Conservation (phyloP, 2,113 vertebrate genomes). For the rat (Rattus norvegicus) region GRCr8 NC_086027.1:106044501-106045000, state of each 20-base stretch:
- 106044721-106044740: constrained; percentile 34
- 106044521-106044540: not conserved
- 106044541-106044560: not conserved
- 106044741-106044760: constrained; percentile 3
- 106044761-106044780: constrained; percentile 2
- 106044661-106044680: not conserved
- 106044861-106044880: not conserved
- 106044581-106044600: not conserved
- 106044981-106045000: not conserved
- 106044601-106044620: not conserved
- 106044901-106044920: not conserved
- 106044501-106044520: not conserved
- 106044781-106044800: not conserved
- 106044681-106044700: not conserved
- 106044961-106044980: not conserved
- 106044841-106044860: not conserved
- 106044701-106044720: constrained; percentile 11
- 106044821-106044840: constrained; percentile 35
- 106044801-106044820: not conserved
- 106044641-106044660: not conserved
- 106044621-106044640: not conserved
- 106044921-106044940: not conserved
- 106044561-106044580: not conserved
- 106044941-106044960: not conserved
- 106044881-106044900: not conserved